Base-by-base conservation (phyloP, 2,113 vertebrate genomes). In the Hiodon tergisus region DNA sequence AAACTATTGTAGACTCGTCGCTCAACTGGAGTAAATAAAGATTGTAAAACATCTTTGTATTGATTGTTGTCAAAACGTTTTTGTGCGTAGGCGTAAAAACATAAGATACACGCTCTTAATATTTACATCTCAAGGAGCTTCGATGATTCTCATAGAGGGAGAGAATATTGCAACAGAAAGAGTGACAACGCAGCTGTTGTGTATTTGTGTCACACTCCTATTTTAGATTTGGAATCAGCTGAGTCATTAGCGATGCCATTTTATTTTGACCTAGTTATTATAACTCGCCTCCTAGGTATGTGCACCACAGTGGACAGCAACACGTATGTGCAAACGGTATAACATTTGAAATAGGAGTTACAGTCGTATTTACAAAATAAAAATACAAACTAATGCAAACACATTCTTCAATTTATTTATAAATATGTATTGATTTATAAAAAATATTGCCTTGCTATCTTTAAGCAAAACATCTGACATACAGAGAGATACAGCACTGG, bases 121-220 rank as follows among this genome's bases (percentile, higher is more conserved):
- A 55, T 58, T 63, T 67, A 55, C 62, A 67, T 10, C 53, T 50
- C 53, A 11, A 13, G 10, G 53, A 0, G 5, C 16, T 54, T 54
- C 7, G 7, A 16, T 13, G 53, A 58, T 63, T 55, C 2, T 2
- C 53, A 2, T 31, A 3, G 46, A 59, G 59, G 17, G 73, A 55
- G 6, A 60, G 54, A 31, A 46, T 14, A 13, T 10, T 47, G 14
- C 51, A 58, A 14, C 53, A 58, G 53, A 55, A 2, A 53, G 16
- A 67, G 52, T 54, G 63, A 52, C 71, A 16, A 46, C 66, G 61
- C 76, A 78, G 71, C 76, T 78, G 71, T 48, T 69, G 57, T 61
- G 17, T 62, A 69, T 69, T 67, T 68, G 2, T 47, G 59, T 67
- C 70, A 52, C 16, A 14, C 8, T 48, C 63, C 58, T 4, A 10